Evolutionary conservation across 2,113 vertebrate species (phyloP).

Genomic region (Rhinogobius similis): DNA sequence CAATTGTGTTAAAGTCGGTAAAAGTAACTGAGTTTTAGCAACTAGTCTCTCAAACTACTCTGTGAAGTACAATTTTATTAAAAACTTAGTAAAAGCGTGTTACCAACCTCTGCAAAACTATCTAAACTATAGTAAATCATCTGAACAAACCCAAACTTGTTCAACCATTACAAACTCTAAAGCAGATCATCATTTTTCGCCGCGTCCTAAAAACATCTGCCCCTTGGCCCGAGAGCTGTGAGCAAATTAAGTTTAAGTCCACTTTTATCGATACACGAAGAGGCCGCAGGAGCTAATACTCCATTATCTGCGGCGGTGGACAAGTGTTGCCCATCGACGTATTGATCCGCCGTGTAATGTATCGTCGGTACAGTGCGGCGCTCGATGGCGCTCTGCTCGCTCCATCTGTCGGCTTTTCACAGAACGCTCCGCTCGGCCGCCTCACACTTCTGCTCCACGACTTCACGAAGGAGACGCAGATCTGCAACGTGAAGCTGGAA

Average conservation of each 20-base stretch:
- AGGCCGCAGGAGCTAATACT: slow-evolving; percentile 61
- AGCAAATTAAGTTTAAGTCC: slow-evolving; percentile 70
- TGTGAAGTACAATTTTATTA: no score
- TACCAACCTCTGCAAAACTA: no score
- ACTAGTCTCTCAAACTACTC: no score
- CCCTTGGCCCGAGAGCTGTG: slow-evolving; percentile 14
- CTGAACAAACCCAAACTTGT: no score
- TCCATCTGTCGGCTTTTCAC: slow-evolving; percentile 75
- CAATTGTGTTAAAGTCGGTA: no score
- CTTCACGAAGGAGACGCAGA: no score
- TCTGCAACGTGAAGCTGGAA: no score
- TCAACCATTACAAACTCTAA: no score
- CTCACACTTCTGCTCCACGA: slow-evolving; percentile 23
- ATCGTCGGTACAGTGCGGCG: slow-evolving; percentile 72
- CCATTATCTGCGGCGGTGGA: slow-evolving; percentile 55
- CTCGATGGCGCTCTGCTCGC: slow-evolving; percentile 56
- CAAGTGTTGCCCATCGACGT: slow-evolving; percentile 76
- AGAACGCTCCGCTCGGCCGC: slow-evolving; percentile 66
- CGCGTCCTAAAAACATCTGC: slow-evolving; percentile 57
- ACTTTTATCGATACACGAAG: slow-evolving; percentile 50
- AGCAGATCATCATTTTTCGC: not conserved
- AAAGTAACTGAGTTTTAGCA: no score
- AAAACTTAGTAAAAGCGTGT: no score
- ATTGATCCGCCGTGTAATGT: slow-evolving; percentile 72
- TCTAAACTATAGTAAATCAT: no score